Conservation (phyloP, 2,888 invertebrate genomes). For the Parapristionchus giblindavisi region DNA sequence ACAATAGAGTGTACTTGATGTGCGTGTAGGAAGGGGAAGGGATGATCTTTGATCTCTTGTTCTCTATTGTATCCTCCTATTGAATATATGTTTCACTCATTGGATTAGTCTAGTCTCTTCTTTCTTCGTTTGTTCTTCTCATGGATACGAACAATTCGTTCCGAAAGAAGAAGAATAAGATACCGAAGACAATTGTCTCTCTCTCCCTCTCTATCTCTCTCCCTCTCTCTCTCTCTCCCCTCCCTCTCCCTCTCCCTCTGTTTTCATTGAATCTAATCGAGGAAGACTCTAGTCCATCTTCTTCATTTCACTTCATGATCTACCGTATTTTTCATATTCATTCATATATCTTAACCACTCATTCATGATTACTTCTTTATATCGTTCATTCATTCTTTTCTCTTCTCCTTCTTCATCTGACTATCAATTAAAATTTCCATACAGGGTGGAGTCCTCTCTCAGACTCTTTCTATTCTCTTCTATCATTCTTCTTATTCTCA, state of each 20-base stretch:
- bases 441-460: too few relatives aligned
- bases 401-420: neutral
- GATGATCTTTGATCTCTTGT: neutral
- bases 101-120: neutral
- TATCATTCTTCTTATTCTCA: too few relatives aligned
- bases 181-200: constrained; percentile 31
- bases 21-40: too few relatives aligned
- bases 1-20: too few relatives aligned
- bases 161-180: too few relatives aligned
- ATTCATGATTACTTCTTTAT: neutral
- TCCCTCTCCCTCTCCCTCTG: constrained; percentile 5
- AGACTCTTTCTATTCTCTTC: too few relatives aligned
- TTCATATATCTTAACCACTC: neutral
- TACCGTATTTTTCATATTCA: neutral
- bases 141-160: neutral
- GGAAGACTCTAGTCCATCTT: neutral
- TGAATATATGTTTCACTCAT: neutral
- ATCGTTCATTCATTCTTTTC: neutral
- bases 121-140: constrained; percentile 1
- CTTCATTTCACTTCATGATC: neutral
- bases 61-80: neutral
- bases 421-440: too few relatives aligned
- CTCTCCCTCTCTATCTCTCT: constrained; percentile 4
- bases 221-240: constrained; percentile 19
- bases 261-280: neutral